Percentiles rank a stretch among this genome's conserved stretches.
phyloP scores from a whole-genome alignment of 2,888 invertebrate genomes.

The Iphiclides podalirius region DNA sequence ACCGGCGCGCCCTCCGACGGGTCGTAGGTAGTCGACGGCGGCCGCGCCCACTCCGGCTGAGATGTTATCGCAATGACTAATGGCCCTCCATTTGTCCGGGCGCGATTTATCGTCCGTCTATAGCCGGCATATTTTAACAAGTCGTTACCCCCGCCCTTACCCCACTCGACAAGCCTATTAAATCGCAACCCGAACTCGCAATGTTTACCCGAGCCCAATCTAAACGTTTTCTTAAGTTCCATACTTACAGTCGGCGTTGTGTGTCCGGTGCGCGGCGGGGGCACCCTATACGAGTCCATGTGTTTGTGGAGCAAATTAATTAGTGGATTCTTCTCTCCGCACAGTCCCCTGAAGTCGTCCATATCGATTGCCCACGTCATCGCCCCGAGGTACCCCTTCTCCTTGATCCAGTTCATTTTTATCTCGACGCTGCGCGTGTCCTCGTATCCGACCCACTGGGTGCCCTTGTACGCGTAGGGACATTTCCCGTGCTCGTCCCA shows the following conservation, averaged over 20 bases:
- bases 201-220: slow-evolving; percentile 11
- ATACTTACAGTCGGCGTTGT: slow-evolving; percentile 84
- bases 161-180: slow-evolving; percentile 6
- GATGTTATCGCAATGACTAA: slow-evolving; percentile 16
- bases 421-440: slow-evolving; percentile 89
- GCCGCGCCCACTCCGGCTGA: slow-evolving; percentile 90
- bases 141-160: background rate
- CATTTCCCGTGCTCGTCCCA: slow-evolving; percentile 92
- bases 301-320: slow-evolving; percentile 86
- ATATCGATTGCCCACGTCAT: slow-evolving; percentile 97
- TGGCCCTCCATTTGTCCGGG: slow-evolving; percentile 13
- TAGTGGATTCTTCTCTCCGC: slow-evolving; percentile 88
- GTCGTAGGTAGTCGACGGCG: slow-evolving; percentile 84
- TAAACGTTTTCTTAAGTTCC: slow-evolving; percentile 15
- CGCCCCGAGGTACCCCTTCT: slow-evolving; percentile 89
- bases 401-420: slow-evolving; percentile 93
- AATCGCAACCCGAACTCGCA: slow-evolving; percentile 10
- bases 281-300: slow-evolving; percentile 86
- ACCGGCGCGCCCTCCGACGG: slow-evolving; percentile 70
- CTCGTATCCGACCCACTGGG: slow-evolving; percentile 95
- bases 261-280: slow-evolving; percentile 80
- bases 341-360: slow-evolving; percentile 93
- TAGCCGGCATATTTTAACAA: slow-evolving; percentile 15
- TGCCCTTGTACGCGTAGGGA: slow-evolving; percentile 92
- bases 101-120: slow-evolving; percentile 14